A percentile compares a stretch with the other conserved stretches of the same genome.
Conservation (phyloP, 2,113 vertebrate species). For the Candoia aspera region DNA sequence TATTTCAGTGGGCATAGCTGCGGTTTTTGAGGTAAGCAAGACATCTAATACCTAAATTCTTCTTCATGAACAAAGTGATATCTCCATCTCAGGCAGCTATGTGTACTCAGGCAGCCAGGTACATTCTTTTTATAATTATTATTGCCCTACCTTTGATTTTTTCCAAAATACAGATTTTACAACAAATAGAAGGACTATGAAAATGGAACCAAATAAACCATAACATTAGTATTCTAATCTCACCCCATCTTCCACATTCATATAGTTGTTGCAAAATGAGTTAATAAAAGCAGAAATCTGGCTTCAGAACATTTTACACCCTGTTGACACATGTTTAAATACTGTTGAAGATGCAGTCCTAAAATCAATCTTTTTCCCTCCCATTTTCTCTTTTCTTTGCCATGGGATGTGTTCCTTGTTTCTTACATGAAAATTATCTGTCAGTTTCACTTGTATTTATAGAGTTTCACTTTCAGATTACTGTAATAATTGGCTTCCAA, state of each 20-base stretch:
- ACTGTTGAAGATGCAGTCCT: background rate
- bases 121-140: background rate
- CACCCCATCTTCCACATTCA: background rate
- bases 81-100: background rate
- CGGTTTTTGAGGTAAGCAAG: background rate
- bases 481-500: slow-evolving; percentile 17
- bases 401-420: background rate
- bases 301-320: background rate
- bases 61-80: background rate
- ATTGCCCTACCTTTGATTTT: background rate
- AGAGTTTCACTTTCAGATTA: slow-evolving; percentile 39
- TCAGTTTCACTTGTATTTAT: slow-evolving; percentile 33
- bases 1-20: background rate
- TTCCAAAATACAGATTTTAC: background rate
- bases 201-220: background rate
- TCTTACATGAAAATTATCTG: background rate
- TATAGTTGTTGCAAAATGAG: background rate
- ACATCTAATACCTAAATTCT: background rate
- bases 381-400: background rate
- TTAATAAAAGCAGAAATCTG: background rate
- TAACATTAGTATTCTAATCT: background rate
- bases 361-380: background rate
- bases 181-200: background rate
- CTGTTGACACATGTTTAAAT: background rate
- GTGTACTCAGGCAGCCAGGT: background rate